These are phyloP conservation scores for Nannobrachium achirus DNA, from an alignment of 2,113 vertebrate genomes.

Conservation along the genomic window DNA sequence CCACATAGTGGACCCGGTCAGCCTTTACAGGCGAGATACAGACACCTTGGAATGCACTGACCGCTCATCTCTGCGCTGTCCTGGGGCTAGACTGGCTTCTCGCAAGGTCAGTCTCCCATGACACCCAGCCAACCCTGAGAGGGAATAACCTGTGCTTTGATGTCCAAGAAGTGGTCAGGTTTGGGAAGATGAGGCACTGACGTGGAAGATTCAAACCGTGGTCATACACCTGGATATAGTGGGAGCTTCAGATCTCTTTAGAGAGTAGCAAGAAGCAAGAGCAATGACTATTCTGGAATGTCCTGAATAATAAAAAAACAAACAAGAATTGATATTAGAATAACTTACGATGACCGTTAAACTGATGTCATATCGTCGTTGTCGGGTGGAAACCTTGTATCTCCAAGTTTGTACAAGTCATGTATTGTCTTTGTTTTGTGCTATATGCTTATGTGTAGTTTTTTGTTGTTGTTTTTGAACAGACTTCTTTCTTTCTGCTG, in stretches of 20 bases:
- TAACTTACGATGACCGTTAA: too few species aligned
- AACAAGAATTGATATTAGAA: too few species aligned
- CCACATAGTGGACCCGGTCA: background rate
- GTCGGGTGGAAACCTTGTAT: too few species aligned
- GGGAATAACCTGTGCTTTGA: slow-evolving; percentile 66
- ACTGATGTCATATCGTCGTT: too few species aligned
- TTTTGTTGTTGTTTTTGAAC: too few species aligned
- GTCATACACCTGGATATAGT: slow-evolving; percentile 59
- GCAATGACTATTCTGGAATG: too few species aligned
- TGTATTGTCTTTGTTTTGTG: too few species aligned
- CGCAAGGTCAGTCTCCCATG: slow-evolving; percentile 67
- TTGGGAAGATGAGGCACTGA: slow-evolving; percentile 50
- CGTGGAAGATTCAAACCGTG: slow-evolving; percentile 31
- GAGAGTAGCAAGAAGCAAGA: too few species aligned
- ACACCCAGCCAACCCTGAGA: slow-evolving; percentile 49
- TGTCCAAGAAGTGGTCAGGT: slow-evolving; percentile 55
- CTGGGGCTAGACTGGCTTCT: slow-evolving; percentile 48
- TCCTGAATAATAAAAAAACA: too few species aligned
- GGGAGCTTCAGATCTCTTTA: background rate
- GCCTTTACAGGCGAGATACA: slow-evolving; percentile 25
- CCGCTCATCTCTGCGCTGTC: slow-evolving; percentile 58
- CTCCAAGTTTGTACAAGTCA: too few species aligned
- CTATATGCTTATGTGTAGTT: too few species aligned
- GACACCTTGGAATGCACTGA: slow-evolving; percentile 52
- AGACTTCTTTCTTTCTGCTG: too few species aligned